phyloP scores from a whole-genome alignment of 2,797 vertebrate genomes.

The Tangara arthus region DNA sequence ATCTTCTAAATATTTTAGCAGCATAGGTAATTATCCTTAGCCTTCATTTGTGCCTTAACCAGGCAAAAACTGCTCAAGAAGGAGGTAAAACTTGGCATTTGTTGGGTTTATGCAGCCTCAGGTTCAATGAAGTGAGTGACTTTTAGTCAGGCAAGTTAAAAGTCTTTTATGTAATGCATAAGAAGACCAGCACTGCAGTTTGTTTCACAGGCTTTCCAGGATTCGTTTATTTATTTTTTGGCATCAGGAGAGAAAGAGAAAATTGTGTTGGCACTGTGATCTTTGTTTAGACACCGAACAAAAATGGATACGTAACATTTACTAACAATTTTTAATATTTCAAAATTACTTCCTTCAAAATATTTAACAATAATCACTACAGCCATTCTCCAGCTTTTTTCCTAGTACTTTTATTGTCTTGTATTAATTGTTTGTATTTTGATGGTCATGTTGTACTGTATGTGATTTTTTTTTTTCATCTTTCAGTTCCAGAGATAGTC shows the following conservation, averaged over 20 bases:
- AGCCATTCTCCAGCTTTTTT: neutral
- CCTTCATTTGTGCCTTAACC: neutral
- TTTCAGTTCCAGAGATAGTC: conserved; percentile 92
- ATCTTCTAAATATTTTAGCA: neutral
- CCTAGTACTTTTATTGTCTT: neutral
- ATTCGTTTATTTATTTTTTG: neutral
- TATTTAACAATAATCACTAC: neutral
- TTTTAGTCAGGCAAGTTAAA: neutral
- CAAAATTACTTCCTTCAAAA: neutral
- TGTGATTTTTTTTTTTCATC: neutral
- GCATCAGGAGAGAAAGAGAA: neutral
- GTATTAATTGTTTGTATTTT: neutral
- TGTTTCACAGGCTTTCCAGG: neutral
- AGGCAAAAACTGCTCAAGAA: neutral
- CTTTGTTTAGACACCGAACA: neutral
- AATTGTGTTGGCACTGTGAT: neutral
- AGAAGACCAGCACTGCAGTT: neutral
- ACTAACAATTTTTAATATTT: neutral
- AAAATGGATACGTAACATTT: neutral
- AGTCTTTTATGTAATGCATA: neutral
- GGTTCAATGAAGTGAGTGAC: neutral
- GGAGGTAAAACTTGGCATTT: neutral
- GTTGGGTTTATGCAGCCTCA: neutral
- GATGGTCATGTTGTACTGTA: neutral
- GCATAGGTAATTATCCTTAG: neutral